Percentiles rank a stretch among this genome's conserved stretches.
These are phyloP conservation scores for Strix uralensis DNA, from an alignment of 2,113 vertebrate genomes.

Conservation along the genomic window DNA sequence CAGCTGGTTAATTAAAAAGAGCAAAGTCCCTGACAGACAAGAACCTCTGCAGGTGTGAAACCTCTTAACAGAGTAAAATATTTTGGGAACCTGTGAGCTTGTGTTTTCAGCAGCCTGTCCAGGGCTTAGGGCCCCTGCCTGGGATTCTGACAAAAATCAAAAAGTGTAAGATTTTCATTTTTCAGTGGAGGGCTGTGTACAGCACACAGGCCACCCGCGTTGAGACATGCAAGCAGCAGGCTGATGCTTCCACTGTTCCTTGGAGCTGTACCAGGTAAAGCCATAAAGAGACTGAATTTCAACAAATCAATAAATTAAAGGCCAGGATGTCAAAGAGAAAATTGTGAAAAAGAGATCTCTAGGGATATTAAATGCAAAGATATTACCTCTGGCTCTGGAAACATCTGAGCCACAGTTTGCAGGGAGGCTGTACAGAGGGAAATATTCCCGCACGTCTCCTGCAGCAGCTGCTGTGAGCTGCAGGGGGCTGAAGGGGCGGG, in stretches of 20 bases:
- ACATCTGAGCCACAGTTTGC: neutral
- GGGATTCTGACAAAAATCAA: neutral
- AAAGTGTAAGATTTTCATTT: neutral
- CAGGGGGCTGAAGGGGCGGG: neutral
- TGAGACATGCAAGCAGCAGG: neutral
- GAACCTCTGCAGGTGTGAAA: neutral
- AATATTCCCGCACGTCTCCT: neutral
- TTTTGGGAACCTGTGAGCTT: neutral
- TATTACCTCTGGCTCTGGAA: neutral
- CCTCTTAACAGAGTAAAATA: neutral
- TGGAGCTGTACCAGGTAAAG: neutral
- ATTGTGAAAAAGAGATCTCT: neutral
- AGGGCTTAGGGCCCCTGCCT: neutral
- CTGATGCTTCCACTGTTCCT: neutral
- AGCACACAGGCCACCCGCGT: neutral
- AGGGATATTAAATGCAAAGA: neutral
- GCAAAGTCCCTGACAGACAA: neutral
- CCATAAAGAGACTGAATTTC: neutral
- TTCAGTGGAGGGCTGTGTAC: neutral
- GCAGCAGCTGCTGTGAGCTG: neutral
- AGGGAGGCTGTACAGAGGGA: neutral
- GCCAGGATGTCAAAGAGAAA: neutral
- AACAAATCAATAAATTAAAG: slow-evolving; percentile 1
- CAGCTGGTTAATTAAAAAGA: neutral
- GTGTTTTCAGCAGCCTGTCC: neutral